Conservation (phyloP, 2,797 vertebrate genomes). For the Sciaenops ocellatus region DNA sequence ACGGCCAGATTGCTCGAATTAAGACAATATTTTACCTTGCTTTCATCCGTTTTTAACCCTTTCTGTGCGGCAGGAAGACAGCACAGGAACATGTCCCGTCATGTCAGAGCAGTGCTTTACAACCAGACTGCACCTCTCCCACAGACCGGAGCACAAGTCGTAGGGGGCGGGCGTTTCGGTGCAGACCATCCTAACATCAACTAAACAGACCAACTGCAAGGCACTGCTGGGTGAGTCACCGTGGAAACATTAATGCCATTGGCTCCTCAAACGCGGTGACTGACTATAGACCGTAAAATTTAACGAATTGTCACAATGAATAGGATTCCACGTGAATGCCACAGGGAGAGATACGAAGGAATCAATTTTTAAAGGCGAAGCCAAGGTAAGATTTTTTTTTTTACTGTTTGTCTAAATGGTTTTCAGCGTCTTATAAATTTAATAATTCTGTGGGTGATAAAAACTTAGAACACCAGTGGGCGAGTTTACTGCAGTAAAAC, state of each 20-base stretch:
- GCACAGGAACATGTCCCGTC: conserved; percentile 79
- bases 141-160: conserved; percentile 20
- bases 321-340: conserved; percentile 49
- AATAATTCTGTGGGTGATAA: background rate
- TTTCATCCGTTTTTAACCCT: conserved; percentile 56
- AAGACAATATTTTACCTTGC: conserved; percentile 12
- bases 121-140: conserved; percentile 34
- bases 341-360: conserved; percentile 21
- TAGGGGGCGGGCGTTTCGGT: conserved; percentile 43
- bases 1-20: background rate
- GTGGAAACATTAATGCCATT: conserved; percentile 45
- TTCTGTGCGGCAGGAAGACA: conserved; percentile 48
- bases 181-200: conserved; percentile 63
- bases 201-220: conserved; percentile 55
- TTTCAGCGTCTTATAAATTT: background rate
- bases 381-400: conserved; percentile 54
- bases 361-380: background rate
- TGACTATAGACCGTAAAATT: conserved; percentile 35
- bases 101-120: conserved; percentile 70
- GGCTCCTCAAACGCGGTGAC: conserved; percentile 30
- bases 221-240: conserved; percentile 39
- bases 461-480: background rate
- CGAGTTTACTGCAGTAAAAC: background rate
- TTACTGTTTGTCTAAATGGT: accelerated
- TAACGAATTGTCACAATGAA: conserved; percentile 73